A percentile compares a stretch with the other conserved stretches of the same genome.
These are phyloP conservation scores for Sialis fuliginosa DNA, from an alignment of 2,888 invertebrate species.

Conservation along the genomic window DNA sequence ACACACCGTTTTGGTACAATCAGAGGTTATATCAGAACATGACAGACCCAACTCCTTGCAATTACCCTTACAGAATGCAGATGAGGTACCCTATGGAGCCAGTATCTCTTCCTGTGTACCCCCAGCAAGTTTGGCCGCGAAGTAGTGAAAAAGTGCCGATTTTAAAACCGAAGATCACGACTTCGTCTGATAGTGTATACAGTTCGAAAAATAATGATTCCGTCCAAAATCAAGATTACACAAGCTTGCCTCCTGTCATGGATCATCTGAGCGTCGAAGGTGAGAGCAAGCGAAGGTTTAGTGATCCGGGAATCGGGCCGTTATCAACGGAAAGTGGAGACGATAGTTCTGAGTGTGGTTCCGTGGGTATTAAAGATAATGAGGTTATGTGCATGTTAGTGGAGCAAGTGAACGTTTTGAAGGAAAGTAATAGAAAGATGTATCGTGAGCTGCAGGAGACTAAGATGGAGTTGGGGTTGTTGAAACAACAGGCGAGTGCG, in stretches of 20 bases:
- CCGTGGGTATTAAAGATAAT: constrained; percentile 35
- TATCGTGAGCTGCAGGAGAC: constrained; percentile 58
- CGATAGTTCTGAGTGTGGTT: constrained; percentile 32
- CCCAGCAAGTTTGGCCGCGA: constrained; percentile 13
- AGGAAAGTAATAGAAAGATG: constrained; percentile 55
- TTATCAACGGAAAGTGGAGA: constrained; percentile 26
- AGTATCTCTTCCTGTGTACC: constrained; percentile 39
- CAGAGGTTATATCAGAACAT: constrained; percentile 28
- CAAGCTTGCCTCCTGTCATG: constrained; percentile 55
- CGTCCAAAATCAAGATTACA: constrained; percentile 27
- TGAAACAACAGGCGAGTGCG: constrained; percentile 21
- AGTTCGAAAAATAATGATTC: constrained; percentile 6
- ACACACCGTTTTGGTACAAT: no score
- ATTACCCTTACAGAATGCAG: constrained; percentile 22
- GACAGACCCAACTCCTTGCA: constrained; percentile 26
- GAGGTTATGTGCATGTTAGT: constrained; percentile 43
- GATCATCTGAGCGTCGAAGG: constrained; percentile 34
- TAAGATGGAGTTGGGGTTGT: constrained; percentile 36
- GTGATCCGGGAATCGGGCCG: constrained; percentile 46
- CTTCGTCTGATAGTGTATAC: constrained; percentile 4
- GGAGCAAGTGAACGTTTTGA: constrained; percentile 53
- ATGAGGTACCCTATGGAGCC: constrained; percentile 38
- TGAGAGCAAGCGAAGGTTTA: constrained; percentile 39
- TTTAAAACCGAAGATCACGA: neutral
- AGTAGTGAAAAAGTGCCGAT: neutral